Percentiles rank a stretch among this genome's conserved stretches.
Evolutionary conservation across 2,888 invertebrate species (phyloP).

Genomic region (Drosophila buzzatii): DNA sequence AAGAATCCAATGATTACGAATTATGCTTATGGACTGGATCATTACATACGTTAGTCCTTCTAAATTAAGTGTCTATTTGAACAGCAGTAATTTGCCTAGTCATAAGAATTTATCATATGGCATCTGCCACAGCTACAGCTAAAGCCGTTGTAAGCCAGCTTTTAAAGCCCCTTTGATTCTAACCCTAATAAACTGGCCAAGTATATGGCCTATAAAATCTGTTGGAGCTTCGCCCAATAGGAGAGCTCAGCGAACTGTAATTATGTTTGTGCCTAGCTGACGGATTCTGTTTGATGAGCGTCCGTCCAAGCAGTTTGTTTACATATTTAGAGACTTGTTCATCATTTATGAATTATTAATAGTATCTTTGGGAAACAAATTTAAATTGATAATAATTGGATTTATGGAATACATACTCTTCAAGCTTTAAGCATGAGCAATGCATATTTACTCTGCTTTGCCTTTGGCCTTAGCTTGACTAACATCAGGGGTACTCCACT

Average conservation of each 20-base stretch:
- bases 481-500: not conserved
- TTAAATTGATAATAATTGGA: not conserved
- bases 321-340: not conserved
- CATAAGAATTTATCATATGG: conserved; percentile 41
- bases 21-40: conserved; percentile 54
- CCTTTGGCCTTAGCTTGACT: too few species aligned
- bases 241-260: conserved; percentile 4
- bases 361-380: not conserved
- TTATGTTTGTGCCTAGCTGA: conserved; percentile 2
- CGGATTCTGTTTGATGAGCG: conserved; percentile 1
- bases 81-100: conserved; percentile 32
- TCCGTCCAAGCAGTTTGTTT: not conserved
- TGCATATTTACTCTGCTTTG: not conserved
- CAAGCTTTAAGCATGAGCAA: not conserved
- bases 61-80: conserved; percentile 54
- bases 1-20: conserved; percentile 42
- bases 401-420: not conserved
- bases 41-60: conserved; percentile 51
- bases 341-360: not conserved
- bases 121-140: not conserved
- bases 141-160: not conserved
- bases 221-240: too few species aligned
- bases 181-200: conserved; percentile 25
- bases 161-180: not conserved
- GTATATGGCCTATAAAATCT: not conserved